phyloP scores from a whole-genome alignment of 1,140 invertebrate genomes.

The Sycophaga agraensis region DNA sequence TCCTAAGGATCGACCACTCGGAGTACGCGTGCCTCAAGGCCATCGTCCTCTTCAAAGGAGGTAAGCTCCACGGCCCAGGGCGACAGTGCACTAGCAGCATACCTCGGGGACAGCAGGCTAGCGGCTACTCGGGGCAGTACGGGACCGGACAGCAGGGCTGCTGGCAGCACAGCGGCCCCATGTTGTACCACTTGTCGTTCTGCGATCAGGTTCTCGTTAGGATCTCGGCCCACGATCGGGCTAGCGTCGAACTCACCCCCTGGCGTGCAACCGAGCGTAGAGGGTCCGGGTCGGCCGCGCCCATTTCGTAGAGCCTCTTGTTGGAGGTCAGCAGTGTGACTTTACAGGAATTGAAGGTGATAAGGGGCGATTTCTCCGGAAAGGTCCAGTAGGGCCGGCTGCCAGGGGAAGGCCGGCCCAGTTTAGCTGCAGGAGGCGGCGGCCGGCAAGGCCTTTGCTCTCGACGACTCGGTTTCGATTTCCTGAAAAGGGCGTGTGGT shows the following conservation, averaged over 20 bases:
- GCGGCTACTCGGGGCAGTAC: background rate
- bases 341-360: conserved; percentile 40
- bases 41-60: conserved; percentile 78
- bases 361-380: conserved; percentile 43
- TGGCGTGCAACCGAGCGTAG: conserved; percentile 32
- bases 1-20: conserved; percentile 73
- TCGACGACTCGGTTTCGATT: too few species aligned
- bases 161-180: conserved; percentile 34
- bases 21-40: conserved; percentile 85
- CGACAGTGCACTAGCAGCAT: too few species aligned
- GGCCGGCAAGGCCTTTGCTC: too few species aligned
- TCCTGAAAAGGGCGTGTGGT: too few species aligned
- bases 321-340: background rate
- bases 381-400: conserved; percentile 46
- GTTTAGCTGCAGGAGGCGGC: too few species aligned
- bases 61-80: too few species aligned
- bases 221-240: too few species aligned
- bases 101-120: background rate
- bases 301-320: background rate
- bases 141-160: conserved; percentile 40
- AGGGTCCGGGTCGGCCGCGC: conserved; percentile 29
- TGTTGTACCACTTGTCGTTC: conserved; percentile 43
- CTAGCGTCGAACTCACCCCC: conserved; percentile 32
- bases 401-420: too few species aligned
- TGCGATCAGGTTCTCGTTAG: too few species aligned